Conservation (phyloP, 2,888 invertebrate species). For the Hanleya hanleyi region DNA sequence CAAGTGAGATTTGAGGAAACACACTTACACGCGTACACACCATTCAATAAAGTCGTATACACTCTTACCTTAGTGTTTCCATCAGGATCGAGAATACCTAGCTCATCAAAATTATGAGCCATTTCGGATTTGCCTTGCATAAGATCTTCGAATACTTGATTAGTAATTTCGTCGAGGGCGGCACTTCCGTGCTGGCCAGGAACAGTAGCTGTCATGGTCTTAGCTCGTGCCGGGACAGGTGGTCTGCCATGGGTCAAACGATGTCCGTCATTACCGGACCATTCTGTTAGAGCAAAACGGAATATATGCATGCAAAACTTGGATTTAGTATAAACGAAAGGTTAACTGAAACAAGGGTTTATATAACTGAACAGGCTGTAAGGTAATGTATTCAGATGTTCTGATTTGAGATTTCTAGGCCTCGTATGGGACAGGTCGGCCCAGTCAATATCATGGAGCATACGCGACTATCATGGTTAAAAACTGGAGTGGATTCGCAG, state of each 20-base stretch:
- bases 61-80: slow-evolving; percentile 51
- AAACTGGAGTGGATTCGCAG: no score
- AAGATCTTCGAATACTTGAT: slow-evolving; percentile 64
- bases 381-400: no score
- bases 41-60: no score
- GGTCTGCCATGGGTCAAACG: slow-evolving; percentile 27
- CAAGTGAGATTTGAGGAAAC: neutral
- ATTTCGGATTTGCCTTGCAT: slow-evolving; percentile 61
- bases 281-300: slow-evolving; percentile 35
- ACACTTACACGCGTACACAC: no score
- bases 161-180: slow-evolving; percentile 47
- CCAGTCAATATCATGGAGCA: no score
- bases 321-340: neutral
- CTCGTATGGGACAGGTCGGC: no score
- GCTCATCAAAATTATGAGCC: slow-evolving; percentile 68
- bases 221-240: slow-evolving; percentile 41
- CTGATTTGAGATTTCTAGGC: no score
- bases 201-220: slow-evolving; percentile 35
- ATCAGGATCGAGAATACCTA: slow-evolving; percentile 66
- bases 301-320: neutral
- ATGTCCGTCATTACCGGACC: slow-evolving; percentile 19
- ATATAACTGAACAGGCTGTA: no score
- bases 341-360: no score
- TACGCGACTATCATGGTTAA: no score
- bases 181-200: neutral